Conservation (phyloP, 2,888 invertebrate species). For the Steromphala cineraria region DNA sequence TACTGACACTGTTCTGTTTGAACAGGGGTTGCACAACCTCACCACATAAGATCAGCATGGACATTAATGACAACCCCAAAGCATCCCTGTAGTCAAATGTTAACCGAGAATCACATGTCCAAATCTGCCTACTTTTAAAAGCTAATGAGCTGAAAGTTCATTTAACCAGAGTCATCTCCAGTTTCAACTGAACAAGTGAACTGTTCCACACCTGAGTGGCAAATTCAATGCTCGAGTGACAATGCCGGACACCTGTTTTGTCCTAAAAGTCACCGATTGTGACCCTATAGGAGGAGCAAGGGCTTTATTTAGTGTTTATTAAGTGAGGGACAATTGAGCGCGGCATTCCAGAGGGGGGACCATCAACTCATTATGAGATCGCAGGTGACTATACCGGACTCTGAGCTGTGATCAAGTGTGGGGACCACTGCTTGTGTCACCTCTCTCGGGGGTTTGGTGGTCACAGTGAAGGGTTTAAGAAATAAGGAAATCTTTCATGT, state of each 20-base stretch:
- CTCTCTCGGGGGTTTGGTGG: no score
- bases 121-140: not conserved
- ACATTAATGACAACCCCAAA: no score
- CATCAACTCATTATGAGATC: not conserved
- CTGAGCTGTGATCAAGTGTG: no score
- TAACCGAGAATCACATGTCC: not conserved
- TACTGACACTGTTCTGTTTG: not conserved
- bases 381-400: no score
- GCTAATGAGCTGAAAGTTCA: not conserved
- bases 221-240: not conserved
- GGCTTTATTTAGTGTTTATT: slow-evolving; percentile 8
- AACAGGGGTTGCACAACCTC: not conserved
- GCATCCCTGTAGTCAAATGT: not conserved
- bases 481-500: no score
- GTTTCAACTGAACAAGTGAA: not conserved
- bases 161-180: not conserved
- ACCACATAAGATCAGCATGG: no score
- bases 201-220: not conserved
- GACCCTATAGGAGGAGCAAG: not conserved
- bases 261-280: not conserved
- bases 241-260: slow-evolving; percentile 10
- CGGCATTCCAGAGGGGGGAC: not conserved
- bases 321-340: not conserved
- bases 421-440: no score
- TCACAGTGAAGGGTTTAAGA: no score